phyloP scores from a whole-genome alignment of 2,888 invertebrate genomes.

The Apodemia mormo region DNA sequence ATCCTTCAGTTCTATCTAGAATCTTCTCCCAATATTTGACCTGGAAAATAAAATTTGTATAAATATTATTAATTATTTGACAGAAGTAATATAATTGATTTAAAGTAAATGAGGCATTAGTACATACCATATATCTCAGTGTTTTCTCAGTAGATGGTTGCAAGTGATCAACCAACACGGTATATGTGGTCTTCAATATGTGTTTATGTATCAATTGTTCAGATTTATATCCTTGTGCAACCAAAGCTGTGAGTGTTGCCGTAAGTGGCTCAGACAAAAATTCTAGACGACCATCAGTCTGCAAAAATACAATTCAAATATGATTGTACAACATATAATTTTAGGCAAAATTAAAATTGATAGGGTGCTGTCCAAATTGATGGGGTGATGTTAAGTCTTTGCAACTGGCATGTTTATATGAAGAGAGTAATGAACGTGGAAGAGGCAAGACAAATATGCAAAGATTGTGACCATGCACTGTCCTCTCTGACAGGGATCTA shows the following conservation, averaged over 20 bases:
- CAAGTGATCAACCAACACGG: slow-evolving; percentile 65
- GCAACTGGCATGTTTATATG: no score
- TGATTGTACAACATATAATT: neutral
- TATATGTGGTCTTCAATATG: slow-evolving; percentile 68
- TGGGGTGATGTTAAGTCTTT: no score
- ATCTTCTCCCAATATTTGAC: slow-evolving; percentile 93
- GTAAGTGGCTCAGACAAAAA: slow-evolving; percentile 70
- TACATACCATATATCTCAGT: slow-evolving; percentile 63
- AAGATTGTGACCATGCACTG: no score
- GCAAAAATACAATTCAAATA: slow-evolving; percentile 25
- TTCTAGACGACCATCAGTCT: slow-evolving; percentile 75
- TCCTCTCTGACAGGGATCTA: no score
- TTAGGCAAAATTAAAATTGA: neutral
- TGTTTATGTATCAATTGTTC: slow-evolving; percentile 73
- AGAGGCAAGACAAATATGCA: no score
- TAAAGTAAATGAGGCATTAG: neutral
- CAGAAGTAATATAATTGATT: neutral
- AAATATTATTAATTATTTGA: neutral
- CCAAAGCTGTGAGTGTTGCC: slow-evolving; percentile 59
- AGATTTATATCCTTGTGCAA: slow-evolving; percentile 60
- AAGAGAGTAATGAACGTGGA: no score
- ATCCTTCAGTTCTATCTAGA: slow-evolving; percentile 90
- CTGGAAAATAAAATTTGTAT: slow-evolving; percentile 60
- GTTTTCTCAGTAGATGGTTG: slow-evolving; percentile 72
- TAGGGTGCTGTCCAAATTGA: no score